Evolutionary conservation across 2,888 invertebrate genomes (phyloP), one percentile per base, ranked within the genome.

Genomic region (Torymus tubicola): DNA sequence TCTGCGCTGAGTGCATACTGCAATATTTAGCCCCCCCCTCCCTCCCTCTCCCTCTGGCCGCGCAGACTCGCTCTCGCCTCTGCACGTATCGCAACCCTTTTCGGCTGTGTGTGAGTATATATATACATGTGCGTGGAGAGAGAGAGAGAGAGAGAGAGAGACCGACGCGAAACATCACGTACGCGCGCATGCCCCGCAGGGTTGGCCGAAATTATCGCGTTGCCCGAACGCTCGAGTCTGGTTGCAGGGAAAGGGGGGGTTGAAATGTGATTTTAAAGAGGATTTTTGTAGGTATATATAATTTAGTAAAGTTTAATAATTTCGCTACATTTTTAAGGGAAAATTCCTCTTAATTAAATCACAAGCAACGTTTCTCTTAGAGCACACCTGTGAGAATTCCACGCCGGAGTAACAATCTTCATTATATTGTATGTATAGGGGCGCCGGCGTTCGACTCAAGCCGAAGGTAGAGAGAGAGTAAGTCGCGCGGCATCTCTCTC

Each of bases 1-100:
- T 86, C 84, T 83, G 81, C 85, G 85, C 84, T 88, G 89, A 89
- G 89, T 89, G 88, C 88, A 87, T 86, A 84, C 86, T 90, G 87
- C 88, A 89, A 89, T 89, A 90, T 90, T 89, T 87, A 90, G 86
- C 85, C 86, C 82, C 69, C 11, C 55, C 14, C 12, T 2, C 53
- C 12, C 63, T 14, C 86, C 82, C 69, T 4, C 55, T 18, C 12
- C 8, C 53, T n/a, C 63, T 14, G 16, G 4, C 84, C 84, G 81
- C 83, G 73, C 84, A 81, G 75, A 82, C 81, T 80, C 69, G 83
- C 77, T 76, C 82, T 83, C 75, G 82, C 63, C 57, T 65, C 63
- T 65, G 83, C 76, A 16, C 50, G 42, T 53, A 13, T n/a, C 58
- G 57, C 64, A 71, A 42, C 42, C 42, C 63, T 64, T 42, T 58